Base-by-base conservation (phyloP, 1,140 invertebrate species). In the Heliothis virescens region DNA sequence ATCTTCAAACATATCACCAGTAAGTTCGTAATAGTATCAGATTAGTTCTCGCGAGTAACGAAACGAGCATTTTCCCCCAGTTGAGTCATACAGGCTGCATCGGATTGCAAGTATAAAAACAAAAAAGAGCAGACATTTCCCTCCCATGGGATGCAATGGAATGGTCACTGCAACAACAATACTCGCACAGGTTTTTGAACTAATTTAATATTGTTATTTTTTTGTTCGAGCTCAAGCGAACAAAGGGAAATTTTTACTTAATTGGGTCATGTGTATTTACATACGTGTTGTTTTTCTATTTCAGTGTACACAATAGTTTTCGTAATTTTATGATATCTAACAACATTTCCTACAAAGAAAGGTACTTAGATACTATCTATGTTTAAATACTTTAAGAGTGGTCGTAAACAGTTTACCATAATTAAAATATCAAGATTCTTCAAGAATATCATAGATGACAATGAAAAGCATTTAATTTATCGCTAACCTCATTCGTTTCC, bases 131-230 rank as follows among this genome's bases (percentile, higher is more conserved):
- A 41, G 15, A 0, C 26, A 55, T 55, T 55, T 16, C 52, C 1
- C 3, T 29, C 52, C 67, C 50, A 29, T 72, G 67, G 67, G 67
- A 55, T 5, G 21, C 50, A 69, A 69, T 48, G 50, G 52, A 55
- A 72, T 72, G 67, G 67, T 55, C 67, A 72, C 48, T 72, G 48
- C 67, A 26, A 69, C 63, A 21, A 16, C n/a, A 47, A 34, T 52
- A 69, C 16, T 10, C 12, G 65, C 47, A 69, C 65, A 69, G 65
- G 48, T 69, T 69, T 69, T 69, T 29, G 13, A 69, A 69, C 65
- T 50, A 69, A 69, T 69, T 69, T 69, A 52, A 69, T 69, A 50
- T 69, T 26, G 41, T 50, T 48, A 69, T 50, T 69, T 34, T n/a
- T 67, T 48, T 52, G 48, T 69, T 69, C 4, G 48, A 69, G 48